Base-by-base conservation (phyloP, 1,140 invertebrate genomes). In the Phymorhynchus buccinoides region DNA sequence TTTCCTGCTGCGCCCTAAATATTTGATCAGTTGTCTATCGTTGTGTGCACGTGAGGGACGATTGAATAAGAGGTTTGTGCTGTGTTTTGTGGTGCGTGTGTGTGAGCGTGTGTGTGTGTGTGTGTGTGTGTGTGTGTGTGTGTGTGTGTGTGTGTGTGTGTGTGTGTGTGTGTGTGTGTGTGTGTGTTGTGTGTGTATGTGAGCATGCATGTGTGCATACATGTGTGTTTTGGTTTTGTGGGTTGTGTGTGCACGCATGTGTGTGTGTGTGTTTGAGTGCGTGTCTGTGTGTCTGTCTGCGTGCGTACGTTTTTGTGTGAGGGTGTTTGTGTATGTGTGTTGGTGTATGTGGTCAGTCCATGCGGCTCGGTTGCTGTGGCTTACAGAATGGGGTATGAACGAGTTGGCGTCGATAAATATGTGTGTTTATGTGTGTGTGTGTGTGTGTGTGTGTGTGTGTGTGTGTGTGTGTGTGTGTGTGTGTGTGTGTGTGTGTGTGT, bases 191-290 rank as follows among this genome's bases (percentile, higher is more conserved):
- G 7, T n/a, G 68, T 71, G 27, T n/a, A n/a, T n/a, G n/a, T n/a
- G n/a, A n/a, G n/a, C n/a, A n/a, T n/a, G n/a, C n/a, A n/a, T n/a
- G n/a, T n/a, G n/a, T n/a, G n/a, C n/a, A n/a, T n/a, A n/a, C n/a
- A n/a, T 73, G 71, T 73, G 71, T 73, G 71, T 73, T n/a, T 73
- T n/a, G 32, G 71, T 73, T n/a, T 73, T n/a, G n/a, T n/a, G n/a
- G n/a, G n/a, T n/a, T 73, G 71, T 73, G 71, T 73, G 71, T 73
- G 71, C 37, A 32, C 37, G 44, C 44, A 7, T 6, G n/a, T 71
- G 6, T 71, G 7, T 48, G 44, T 48, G 7, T 9, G 7, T 18
- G 6, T 48, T 48, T 48, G 18, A 9, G 6, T 48, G 7, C 44
- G 18, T 48, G 44, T 48, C 44, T 48, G 6, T 18, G 6, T 9